Percentiles rank a stretch among this genome's conserved stretches.
Evolutionary conservation across 2,113 vertebrate genomes (phyloP).

Genomic region (Microtus oregoni): DNA sequence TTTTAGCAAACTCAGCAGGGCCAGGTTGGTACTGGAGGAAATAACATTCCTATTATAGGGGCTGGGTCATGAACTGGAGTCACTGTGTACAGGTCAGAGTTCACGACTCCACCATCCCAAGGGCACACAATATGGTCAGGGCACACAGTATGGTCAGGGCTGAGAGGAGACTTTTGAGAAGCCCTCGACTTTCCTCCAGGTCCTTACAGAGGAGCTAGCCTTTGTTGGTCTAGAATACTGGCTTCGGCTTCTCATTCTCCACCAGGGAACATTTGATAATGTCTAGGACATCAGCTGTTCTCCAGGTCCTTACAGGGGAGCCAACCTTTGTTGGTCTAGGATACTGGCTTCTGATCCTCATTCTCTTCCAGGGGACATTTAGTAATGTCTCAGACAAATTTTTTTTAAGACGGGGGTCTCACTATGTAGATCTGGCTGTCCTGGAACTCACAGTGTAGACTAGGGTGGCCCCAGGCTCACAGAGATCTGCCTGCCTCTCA

Average conservation of each 20-base stretch:
- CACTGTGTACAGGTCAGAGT: neutral
- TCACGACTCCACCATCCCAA: neutral
- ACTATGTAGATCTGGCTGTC: neutral
- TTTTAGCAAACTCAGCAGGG: neutral
- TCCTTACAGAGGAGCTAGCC: neutral
- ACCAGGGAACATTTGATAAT: neutral
- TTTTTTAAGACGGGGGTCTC: neutral
- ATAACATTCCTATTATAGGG: neutral
- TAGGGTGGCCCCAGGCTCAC: neutral
- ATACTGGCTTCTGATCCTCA: neutral
- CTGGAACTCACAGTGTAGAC: neutral
- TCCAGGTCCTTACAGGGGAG: neutral
- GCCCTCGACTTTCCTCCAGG: neutral
- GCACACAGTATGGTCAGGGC: too few species aligned
- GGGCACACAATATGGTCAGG: neutral
- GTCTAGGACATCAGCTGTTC: neutral
- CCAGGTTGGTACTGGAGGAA: neutral
- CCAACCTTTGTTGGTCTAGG: neutral
- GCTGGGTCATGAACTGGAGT: neutral
- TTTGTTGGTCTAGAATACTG: neutral
- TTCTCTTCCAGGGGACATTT: neutral
- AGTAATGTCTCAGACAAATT: neutral
- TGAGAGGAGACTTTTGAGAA: neutral
- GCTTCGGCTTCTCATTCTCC: neutral
- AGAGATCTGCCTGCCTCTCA: neutral